Evolutionary conservation across 2,113 vertebrate species (phyloP).

Genomic region (Macroglossus sobrinus): DNA sequence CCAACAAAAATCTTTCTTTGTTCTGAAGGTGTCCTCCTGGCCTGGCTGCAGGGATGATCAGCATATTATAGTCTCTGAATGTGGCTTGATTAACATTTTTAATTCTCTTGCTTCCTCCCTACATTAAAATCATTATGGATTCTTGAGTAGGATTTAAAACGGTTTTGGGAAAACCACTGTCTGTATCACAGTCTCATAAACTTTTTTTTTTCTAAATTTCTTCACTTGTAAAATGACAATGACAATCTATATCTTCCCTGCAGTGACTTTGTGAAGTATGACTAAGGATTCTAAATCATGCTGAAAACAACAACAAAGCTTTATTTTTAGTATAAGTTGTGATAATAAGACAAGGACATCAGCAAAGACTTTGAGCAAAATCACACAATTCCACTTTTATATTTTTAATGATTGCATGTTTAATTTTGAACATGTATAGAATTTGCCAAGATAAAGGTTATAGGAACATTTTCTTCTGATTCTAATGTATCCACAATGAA

Average conservation of each 20-base stretch:
- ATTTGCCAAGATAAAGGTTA: neutral
- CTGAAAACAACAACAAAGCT: neutral
- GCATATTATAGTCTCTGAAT: too few relatives aligned
- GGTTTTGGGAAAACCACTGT: neutral
- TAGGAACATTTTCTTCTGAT: neutral
- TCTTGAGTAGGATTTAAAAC: neutral
- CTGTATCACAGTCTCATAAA: neutral
- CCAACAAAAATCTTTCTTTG: too few relatives aligned
- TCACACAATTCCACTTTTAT: neutral
- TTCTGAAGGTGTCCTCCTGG: too few relatives aligned
- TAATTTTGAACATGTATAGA: neutral
- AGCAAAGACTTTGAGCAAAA: neutral
- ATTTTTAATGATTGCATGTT: neutral
- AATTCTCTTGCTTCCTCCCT: too few relatives aligned
- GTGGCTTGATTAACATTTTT: too few relatives aligned
- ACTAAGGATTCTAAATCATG: constrained; percentile 14
- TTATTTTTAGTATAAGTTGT: constrained; percentile 10
- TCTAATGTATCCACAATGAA: neutral
- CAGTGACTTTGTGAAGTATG: neutral
- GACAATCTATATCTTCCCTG: neutral
- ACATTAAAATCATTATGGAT: neutral
- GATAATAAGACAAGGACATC: neutral
- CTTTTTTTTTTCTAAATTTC: neutral
- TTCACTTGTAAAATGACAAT: constrained; percentile 15
- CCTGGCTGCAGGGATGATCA: too few relatives aligned